Evolutionary conservation across 2,113 vertebrate species (phyloP), one percentile per base, ranked within the genome.

Genomic region (Panthera leo): DNA sequence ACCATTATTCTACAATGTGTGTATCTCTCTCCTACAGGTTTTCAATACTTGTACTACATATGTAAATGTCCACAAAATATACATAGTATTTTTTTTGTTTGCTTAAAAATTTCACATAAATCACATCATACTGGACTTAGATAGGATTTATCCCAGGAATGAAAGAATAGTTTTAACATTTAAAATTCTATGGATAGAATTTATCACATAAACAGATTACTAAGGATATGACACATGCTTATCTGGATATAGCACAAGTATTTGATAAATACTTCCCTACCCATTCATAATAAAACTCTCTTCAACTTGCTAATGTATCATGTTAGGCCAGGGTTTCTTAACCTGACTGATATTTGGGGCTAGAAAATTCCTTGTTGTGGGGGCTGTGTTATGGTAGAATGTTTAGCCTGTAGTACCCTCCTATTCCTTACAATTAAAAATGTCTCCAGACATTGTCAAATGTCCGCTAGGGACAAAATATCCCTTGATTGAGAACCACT

Each of bases 81-180:
- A 80, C 3, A 48, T 2, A n/a, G 15, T n/a, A 36, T 27, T 68
- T 21, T 45, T 70, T 42, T 4, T 58, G 45, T 8, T 45, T 65
- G 42, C 42, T 85, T 96, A 89, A 58, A 80, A 18, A 70, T 95
- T 86, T 90, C 65, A 70, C 75, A 92, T 70, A 97, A 97, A 97
- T 94, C 14, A 2, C 67, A 83, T 84, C 92, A 92, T 39, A 58
- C 10, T 87, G 39, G 70, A 61, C 76, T 83, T 96, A 71, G 34
- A 45, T 25, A 89, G 27, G 94, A 93, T 82, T 97, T 82, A 73
- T 45, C 14, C 68, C 45, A 15, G 5, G 53, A 94, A 89, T 70
- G 34, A 96, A 95, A 94, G 39, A 89, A 94, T 83, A 31, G 21
- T 45, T 85, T 97, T 78, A 92, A 80, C 84, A 97, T 91, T 70